Percentiles rank a stretch among this genome's conserved stretches.
phyloP scores from a whole-genome alignment of 2,113 vertebrate genomes.

The Tamias sibiricus region DNA sequence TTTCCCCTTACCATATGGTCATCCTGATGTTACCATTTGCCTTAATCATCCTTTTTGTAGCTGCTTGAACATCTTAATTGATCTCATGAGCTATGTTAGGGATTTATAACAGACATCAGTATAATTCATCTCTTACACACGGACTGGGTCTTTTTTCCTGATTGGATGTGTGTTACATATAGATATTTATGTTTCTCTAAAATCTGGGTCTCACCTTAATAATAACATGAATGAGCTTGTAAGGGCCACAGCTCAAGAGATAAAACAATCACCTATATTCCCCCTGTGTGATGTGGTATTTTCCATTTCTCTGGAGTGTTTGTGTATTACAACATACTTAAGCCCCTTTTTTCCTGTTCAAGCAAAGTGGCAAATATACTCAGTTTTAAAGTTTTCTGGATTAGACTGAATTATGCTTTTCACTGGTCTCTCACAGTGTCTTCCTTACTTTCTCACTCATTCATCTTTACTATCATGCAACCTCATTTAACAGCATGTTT shows the following conservation, averaged over 20 bases:
- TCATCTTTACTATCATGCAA: not conserved
- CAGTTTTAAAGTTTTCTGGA: conserved; percentile 8
- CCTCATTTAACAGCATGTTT: not conserved
- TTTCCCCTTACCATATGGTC: conserved; percentile 90
- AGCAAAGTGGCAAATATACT: conserved; percentile 19
- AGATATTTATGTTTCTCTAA: conserved; percentile 59
- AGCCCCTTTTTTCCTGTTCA: not conserved
- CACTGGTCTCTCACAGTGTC: not conserved
- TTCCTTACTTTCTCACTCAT: not conserved
- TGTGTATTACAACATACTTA: not conserved
- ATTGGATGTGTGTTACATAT: conserved; percentile 59
- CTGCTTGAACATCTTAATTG: conserved; percentile 90
- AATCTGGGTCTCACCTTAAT: conserved; percentile 64
- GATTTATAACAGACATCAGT: conserved; percentile 86
- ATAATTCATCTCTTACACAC: conserved; percentile 82
- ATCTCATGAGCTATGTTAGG: conserved; percentile 90
- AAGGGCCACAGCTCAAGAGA: conserved; percentile 34
- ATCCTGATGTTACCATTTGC: conserved; percentile 91
- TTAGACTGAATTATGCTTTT: conserved; percentile 33
- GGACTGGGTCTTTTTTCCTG: conserved; percentile 55
- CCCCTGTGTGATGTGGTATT: not conserved
- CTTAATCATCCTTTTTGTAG: conserved; percentile 91
- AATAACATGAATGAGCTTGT: conserved; percentile 51
- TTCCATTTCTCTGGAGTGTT: conserved; percentile 8
- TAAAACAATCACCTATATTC: conserved; percentile 1